Conservation (phyloP, 2,888 invertebrate genomes). For the Drosophila neotestacea region DNA sequence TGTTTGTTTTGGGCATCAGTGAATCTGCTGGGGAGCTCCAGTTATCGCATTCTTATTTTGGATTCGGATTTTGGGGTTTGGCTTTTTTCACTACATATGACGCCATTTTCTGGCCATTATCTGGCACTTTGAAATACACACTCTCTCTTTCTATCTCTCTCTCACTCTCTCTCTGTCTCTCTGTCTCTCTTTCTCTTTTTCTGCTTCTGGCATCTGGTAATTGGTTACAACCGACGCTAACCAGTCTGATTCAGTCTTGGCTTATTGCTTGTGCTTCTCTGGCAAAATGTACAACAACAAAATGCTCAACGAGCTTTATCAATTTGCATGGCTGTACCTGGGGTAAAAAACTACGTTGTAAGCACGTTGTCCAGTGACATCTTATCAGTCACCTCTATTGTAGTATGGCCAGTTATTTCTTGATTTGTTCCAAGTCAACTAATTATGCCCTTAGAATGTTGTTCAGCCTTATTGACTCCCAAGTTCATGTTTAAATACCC, state of each 20-base stretch:
- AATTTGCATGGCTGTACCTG: constrained; percentile 34
- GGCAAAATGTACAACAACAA: constrained; percentile 8
- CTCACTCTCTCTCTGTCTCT: not conserved
- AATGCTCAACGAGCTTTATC: constrained; percentile 35
- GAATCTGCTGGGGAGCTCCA: constrained; percentile 6
- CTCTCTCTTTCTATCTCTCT: not conserved
- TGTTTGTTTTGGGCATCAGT: not conserved
- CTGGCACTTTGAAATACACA: constrained; percentile 3
- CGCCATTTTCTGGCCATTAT: constrained; percentile 40
- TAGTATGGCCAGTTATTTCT: not conserved
- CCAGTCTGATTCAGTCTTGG: constrained; percentile 60
- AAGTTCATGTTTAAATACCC: constrained; percentile 6
- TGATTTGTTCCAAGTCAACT: constrained; percentile 3
- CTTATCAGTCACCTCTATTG: constrained; percentile 49
- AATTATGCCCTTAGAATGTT: constrained; percentile 19
- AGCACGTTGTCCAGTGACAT: constrained; percentile 19
- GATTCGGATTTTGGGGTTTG: not conserved
- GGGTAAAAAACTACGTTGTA: constrained; percentile 33
- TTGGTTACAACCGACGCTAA: constrained; percentile 71
- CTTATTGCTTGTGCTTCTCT: constrained; percentile 29
- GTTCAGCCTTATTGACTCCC: constrained; percentile 8
- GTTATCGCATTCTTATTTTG: constrained; percentile 12
- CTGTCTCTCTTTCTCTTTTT: constrained; percentile 1
- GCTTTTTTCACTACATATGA: constrained; percentile 18
- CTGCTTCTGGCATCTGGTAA: constrained; percentile 35